Evolutionary conservation across 2,888 invertebrate genomes (phyloP).

Genomic region (Trissolcus brochymenae): DNA sequence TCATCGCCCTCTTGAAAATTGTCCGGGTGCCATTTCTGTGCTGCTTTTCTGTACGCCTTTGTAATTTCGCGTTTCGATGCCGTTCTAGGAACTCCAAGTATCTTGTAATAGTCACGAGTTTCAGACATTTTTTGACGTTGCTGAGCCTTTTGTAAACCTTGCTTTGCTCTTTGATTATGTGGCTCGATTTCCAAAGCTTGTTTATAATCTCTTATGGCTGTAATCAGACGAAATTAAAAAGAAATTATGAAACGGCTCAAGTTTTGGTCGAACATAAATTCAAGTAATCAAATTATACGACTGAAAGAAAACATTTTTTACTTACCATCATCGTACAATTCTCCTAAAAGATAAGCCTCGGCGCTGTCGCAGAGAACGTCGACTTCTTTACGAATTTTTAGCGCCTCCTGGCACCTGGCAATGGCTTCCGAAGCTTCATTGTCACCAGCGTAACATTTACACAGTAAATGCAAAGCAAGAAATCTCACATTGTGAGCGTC

Average conservation of each 20-base stretch:
- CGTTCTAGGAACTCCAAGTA: constrained; percentile 91
- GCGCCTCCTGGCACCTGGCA: constrained; percentile 85
- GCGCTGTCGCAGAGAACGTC: constrained; percentile 92
- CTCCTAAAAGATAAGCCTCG: constrained; percentile 92
- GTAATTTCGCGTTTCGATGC: constrained; percentile 95
- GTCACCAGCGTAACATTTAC: constrained; percentile 86
- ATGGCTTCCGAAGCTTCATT: constrained; percentile 86
- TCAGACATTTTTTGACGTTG: constrained; percentile 94
- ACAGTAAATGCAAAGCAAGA: constrained; percentile 86
- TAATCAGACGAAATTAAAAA: constrained; percentile 41
- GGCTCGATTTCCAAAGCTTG: constrained; percentile 90
- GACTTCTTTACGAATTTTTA: constrained; percentile 86
- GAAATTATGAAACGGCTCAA: background rate
- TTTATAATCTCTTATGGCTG: constrained; percentile 91
- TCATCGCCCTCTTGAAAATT: constrained; percentile 90
- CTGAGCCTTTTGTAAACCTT: constrained; percentile 92
- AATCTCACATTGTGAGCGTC: constrained; percentile 84
- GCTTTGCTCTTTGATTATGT: constrained; percentile 87
- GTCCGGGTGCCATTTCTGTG: constrained; percentile 99
- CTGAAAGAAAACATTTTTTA: background rate
- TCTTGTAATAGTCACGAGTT: constrained; percentile 97
- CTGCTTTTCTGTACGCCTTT: constrained; percentile 97
- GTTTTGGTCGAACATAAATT: too few species aligned
- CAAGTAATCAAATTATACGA: too few species aligned
- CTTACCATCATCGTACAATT: constrained; percentile 92